A percentile compares a stretch with the other conserved stretches of the same genome.
These are phyloP conservation scores for Megalonaias nervosa DNA, from an alignment of 1,140 invertebrate genomes.

Conservation along the genomic window DNA sequence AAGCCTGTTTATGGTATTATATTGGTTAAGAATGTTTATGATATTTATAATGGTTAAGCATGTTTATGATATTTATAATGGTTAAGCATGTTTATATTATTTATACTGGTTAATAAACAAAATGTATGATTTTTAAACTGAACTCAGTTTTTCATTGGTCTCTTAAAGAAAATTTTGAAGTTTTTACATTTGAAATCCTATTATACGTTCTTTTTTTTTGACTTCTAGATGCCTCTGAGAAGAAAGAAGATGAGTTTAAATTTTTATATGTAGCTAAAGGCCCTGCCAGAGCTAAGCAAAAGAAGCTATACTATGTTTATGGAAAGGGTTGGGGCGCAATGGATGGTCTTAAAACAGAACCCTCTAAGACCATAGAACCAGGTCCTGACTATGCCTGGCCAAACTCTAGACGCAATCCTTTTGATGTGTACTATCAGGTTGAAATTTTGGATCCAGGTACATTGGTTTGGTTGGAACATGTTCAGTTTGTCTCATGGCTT, in stretches of 20 bases:
- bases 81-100: no score
- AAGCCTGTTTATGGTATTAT: no score
- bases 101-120: no score
- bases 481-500: no score
- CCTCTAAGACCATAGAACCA: conserved; percentile 45
- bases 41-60: no score
- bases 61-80: no score
- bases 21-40: no score
- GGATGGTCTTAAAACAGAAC: conserved; percentile 47
- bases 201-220: not conserved
- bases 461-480: no score
- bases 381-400: conserved; percentile 59
- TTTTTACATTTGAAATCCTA: no score
- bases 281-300: conserved; percentile 52
- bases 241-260: conserved; percentile 57
- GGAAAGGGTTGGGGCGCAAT: conserved; percentile 51
- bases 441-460: conserved; percentile 45
- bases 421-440: conserved; percentile 57
- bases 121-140: no score
- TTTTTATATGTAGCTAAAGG: conserved; percentile 59
- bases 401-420: conserved; percentile 40
- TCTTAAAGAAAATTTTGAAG: no score
- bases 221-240: conserved; percentile 44
- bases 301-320: conserved; percentile 65
- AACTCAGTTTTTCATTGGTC: no score